Percentiles rank a stretch among this genome's conserved stretches.
Conservation (phyloP, 2,113 vertebrate genomes). For the Epinephelus moara region DNA sequence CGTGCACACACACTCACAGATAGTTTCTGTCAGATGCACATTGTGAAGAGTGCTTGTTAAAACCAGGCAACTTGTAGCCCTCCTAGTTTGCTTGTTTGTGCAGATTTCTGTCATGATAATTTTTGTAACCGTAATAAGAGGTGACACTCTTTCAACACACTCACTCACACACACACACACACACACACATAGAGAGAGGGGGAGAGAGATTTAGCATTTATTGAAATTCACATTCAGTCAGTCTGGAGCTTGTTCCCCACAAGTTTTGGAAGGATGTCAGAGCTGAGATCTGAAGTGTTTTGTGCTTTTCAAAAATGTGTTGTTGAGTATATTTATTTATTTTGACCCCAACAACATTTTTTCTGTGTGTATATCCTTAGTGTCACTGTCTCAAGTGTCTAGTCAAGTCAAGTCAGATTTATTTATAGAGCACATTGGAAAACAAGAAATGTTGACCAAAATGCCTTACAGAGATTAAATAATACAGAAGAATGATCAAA, state of each 20-base stretch:
- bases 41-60: conserved; percentile 66
- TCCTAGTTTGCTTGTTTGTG: conserved; percentile 66
- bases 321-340: neutral
- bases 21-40: conserved; percentile 42
- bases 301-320: neutral
- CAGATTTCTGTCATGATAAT: conserved; percentile 56
- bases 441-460: too few relatives aligned
- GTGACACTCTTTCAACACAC: conserved; percentile 26
- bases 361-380: neutral
- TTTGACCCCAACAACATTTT: neutral
- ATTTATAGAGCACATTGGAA: too few relatives aligned
- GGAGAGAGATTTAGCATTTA: neutral
- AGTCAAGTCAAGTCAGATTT: neutral
- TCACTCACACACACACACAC: neutral
- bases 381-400: neutral
- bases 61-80: conserved; percentile 51
- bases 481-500: too few relatives aligned
- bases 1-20: conserved; percentile 13
- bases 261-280: neutral
- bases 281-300: neutral
- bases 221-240: conserved; percentile 25
- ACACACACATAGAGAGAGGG: neutral
- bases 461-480: too few relatives aligned
- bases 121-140: conserved; percentile 46
- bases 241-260: neutral